phyloP scores from a whole-genome alignment of 2,888 invertebrate genomes.

The Agrotis ipsilon region DNA sequence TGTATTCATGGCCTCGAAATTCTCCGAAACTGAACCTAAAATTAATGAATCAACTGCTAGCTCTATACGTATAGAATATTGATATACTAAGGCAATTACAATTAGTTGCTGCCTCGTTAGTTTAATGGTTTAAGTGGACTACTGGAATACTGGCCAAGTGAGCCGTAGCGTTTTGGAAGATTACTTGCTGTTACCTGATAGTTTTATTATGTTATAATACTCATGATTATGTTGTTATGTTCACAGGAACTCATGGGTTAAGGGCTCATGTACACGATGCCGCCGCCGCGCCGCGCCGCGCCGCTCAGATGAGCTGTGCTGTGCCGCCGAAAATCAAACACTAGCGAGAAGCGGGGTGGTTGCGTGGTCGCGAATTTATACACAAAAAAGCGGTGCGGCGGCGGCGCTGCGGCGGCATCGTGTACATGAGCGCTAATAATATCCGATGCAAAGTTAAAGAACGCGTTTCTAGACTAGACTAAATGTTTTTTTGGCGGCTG shows the following conservation, averaged over 20 bases:
- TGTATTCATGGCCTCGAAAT: constrained; percentile 17
- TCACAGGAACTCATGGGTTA: too few relatives aligned
- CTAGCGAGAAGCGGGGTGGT: too few relatives aligned
- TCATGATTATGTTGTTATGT: neutral
- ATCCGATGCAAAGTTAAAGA: too few relatives aligned
- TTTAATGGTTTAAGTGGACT: constrained; percentile 58
- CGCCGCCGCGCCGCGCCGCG: too few relatives aligned
- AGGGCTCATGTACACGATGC: too few relatives aligned
- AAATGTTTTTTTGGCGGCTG: neutral
- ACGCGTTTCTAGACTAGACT: too few relatives aligned
- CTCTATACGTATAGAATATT: constrained; percentile 44
- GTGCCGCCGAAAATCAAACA: too few relatives aligned
- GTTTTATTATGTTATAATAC: constrained; percentile 20
- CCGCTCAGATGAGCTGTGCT: too few relatives aligned
- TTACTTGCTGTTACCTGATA: constrained; percentile 46
- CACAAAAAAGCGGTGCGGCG: too few relatives aligned
- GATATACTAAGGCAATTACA: constrained; percentile 50
- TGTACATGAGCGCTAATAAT: too few relatives aligned
- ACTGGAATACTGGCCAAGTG: constrained; percentile 37
- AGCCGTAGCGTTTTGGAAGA: constrained; percentile 35
- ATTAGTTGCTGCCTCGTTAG: constrained; percentile 56
- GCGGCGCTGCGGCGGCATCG: too few relatives aligned
- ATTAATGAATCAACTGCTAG: constrained; percentile 35
- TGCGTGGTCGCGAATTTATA: too few relatives aligned
- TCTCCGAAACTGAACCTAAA: constrained; percentile 5